Percentiles rank a stretch among this genome's conserved stretches.
Evolutionary conservation across 1,140 invertebrate genomes (phyloP).

Genomic region (Arion vulgaris): DNA sequence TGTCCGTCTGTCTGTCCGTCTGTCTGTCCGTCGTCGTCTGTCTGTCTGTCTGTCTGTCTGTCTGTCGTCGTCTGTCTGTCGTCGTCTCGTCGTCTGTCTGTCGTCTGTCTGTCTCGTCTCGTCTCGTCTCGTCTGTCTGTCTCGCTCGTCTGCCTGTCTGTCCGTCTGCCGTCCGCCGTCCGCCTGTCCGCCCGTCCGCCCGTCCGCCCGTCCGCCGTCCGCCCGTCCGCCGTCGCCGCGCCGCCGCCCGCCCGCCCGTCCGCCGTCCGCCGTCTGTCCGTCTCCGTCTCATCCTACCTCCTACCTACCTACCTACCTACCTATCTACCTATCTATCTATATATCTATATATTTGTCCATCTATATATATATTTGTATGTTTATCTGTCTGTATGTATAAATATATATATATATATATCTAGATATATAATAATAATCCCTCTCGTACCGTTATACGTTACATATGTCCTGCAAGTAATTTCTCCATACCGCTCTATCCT

Average conservation of each 20-base stretch:
- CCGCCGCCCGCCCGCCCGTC: no score
- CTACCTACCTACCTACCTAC: neutral
- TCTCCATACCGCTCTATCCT: no score
- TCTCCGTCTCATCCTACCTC: neutral
- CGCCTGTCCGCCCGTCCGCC: neutral
- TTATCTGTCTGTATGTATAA: no score
- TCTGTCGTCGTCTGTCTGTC: neutral
- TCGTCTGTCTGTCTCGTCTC: neutral
- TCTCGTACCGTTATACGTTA: no score
- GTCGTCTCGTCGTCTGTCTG: neutral
- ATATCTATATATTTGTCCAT: neutral
- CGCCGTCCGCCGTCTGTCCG: neutral
- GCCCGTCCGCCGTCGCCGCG: neutral
- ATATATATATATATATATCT: no score
- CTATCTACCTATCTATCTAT: neutral
- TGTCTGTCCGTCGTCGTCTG: neutral
- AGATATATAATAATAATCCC: no score
- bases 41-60: constrained; percentile 8
- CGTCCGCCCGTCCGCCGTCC: neutral
- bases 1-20: neutral
- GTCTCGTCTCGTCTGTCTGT: neutral
- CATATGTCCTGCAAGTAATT: no score
- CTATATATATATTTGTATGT: no score
- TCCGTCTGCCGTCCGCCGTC: neutral
- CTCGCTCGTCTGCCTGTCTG: neutral